Evolutionary conservation across 2,797 vertebrate species (phyloP), one percentile per base, ranked within the genome.

Genomic region (Thunnus albacares): DNA sequence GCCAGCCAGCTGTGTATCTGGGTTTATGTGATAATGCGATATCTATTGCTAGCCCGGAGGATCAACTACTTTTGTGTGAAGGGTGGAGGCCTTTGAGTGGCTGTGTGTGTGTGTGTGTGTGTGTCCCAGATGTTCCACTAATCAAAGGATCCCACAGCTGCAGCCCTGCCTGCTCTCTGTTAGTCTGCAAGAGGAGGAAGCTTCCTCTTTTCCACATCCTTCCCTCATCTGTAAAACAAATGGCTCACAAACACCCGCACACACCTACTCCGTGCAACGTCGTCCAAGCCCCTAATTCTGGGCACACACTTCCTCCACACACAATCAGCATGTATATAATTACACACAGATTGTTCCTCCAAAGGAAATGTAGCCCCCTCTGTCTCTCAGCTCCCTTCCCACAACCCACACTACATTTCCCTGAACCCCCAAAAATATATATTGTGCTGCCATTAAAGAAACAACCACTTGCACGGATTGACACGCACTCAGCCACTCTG

Each of bases 281-380:
- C 87, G 84, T 81, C 80, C 88, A 62, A 84, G 88, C 82, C 80
- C 90, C 90, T 77, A 79, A 92, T 93, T 92, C 92, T 80, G 91
- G 85, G 88, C 86, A 85, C 85, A 84, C 83, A 88, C 88, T 94
- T 95, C 93, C 94, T 93, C 79, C 86, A 79, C 76, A 92, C 90
- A 95, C 94, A 96, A 94, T 95, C 91, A 92, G 87, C 60, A 75
- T 67, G 56, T 79, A 92, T 93, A 94, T 94, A 95, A 95, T 94
- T 94, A 94, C 87, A 90, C 78, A 64, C 92, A 94, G 91, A 94
- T 93, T 95, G 93, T 95, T 94, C 90, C 83, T 90, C 87, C 85
- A 89, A 87, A 94, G 91, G 90, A 94, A 94, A 89, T 59, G 53
- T 81, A 87, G 75, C 80, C 90, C 85, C 78, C 83, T 89, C 69